phyloP scores from a whole-genome alignment of 2,888 invertebrate species.

The Ephialtes manifestator region DNA sequence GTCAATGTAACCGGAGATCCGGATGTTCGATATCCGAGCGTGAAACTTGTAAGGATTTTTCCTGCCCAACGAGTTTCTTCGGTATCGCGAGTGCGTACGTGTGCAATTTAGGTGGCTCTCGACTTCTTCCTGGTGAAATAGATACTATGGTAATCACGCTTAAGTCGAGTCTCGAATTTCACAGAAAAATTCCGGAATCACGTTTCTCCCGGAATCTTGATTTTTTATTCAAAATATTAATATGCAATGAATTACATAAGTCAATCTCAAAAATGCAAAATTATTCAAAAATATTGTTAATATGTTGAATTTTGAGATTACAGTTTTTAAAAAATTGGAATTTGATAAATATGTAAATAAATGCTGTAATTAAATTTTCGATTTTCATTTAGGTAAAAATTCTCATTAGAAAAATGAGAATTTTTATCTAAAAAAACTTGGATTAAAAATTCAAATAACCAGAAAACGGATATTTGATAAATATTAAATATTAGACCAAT shows the following conservation, averaged over 20 bases:
- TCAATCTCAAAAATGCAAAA: no score
- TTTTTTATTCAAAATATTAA: not conserved
- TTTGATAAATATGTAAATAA: no score
- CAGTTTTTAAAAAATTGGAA: no score
- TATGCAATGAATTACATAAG: not conserved
- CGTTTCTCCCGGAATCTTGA: not conserved
- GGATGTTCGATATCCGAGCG: conserved; percentile 69
- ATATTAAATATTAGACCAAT: no score
- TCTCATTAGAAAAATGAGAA: no score
- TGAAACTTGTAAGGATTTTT: conserved; percentile 70
- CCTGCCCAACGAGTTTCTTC: conserved; percentile 55
- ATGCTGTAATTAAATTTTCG: no score
- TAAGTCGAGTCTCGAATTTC: conserved; percentile 58
- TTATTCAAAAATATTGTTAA: no score
- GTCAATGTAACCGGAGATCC: conserved; percentile 68
- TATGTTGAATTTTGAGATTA: no score
- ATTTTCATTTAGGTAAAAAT: no score
- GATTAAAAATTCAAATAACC: no score
- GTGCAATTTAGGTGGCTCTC: conserved; percentile 38
- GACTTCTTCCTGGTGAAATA: conserved; percentile 58
- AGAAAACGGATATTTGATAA: no score
- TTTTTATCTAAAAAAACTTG: no score
- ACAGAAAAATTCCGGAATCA: conserved; percentile 18
- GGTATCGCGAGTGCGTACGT: conserved; percentile 52
- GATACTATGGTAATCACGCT: conserved; percentile 55